Conservation (phyloP, 2,888 invertebrate species). For the Pollenia labialis region DNA sequence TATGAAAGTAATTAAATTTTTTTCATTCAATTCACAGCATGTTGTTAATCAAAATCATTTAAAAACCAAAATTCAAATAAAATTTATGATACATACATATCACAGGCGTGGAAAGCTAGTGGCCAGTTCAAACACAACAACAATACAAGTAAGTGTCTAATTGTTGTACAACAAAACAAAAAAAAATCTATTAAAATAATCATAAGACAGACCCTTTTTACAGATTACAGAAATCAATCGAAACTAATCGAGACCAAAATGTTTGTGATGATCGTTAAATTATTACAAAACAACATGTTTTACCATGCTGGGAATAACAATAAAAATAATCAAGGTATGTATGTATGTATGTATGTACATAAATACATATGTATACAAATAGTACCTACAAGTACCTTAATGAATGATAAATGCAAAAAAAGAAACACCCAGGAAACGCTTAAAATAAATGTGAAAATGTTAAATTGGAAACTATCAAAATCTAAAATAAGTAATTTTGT, state of each 20-base stretch:
- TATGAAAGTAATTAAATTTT: not conserved
- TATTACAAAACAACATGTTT: not conserved
- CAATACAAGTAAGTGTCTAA: not conserved
- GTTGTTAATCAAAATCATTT: conserved; percentile 31
- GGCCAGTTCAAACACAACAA: not conserved
- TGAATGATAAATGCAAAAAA: too few relatives aligned
- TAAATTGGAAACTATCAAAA: too few relatives aligned
- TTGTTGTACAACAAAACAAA: too few relatives aligned
- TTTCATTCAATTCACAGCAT: conserved; percentile 3
- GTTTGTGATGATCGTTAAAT: not conserved
- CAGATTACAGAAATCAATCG: not conserved
- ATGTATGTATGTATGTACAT: too few relatives aligned
- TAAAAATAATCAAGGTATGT: not conserved
- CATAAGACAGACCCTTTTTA: too few relatives aligned
- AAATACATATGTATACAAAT: too few relatives aligned
- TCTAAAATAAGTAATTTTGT: too few relatives aligned
- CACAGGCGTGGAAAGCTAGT: conserved; percentile 11
- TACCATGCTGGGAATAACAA: not conserved
- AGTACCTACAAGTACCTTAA: not conserved
- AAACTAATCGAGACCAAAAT: not conserved
- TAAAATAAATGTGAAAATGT: too few relatives aligned
- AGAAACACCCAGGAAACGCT: too few relatives aligned
- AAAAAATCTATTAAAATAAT: too few relatives aligned
- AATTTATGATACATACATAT: not conserved
- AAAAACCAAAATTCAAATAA: not conserved